These are phyloP conservation scores for Muscicapa comitata DNA, from an alignment of 2,797 vertebrate genomes.

Conservation along the genomic window DNA sequence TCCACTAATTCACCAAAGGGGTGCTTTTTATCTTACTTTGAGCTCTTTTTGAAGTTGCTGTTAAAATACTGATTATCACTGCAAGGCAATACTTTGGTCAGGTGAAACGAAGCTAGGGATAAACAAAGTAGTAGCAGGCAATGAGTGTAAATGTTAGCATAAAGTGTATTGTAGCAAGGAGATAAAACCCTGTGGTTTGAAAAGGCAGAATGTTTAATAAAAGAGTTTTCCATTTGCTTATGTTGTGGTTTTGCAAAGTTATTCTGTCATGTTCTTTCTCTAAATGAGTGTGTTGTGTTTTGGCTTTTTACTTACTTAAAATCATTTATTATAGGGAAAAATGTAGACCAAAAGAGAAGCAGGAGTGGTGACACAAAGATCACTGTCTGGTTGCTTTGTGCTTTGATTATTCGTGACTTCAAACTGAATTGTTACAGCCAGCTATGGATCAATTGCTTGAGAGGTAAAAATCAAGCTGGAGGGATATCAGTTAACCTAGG, in stretches of 20 bases:
- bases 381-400: not conserved
- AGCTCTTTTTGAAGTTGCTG: not conserved
- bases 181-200: not conserved
- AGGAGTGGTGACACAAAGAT: not conserved
- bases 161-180: not conserved
- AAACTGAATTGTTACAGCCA: not conserved
- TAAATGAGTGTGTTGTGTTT: not conserved
- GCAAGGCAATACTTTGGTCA: not conserved
- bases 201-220: not conserved
- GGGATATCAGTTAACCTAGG: not conserved
- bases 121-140: not conserved
- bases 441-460: fast-evolving
- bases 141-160: not conserved
- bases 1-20: not conserved
- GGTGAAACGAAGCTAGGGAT: not conserved
- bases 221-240: not conserved
- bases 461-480: not conserved
- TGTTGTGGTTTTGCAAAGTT: not conserved
- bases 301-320: not conserved
- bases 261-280: not conserved
- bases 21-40: fast-evolving
- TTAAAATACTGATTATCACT: not conserved
- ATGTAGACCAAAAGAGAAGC: not conserved
- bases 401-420: not conserved
- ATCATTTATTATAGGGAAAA: not conserved